These are phyloP conservation scores for Xyliphius kryptos DNA, from an alignment of 2,113 vertebrate genomes.

Conservation along the genomic window DNA sequence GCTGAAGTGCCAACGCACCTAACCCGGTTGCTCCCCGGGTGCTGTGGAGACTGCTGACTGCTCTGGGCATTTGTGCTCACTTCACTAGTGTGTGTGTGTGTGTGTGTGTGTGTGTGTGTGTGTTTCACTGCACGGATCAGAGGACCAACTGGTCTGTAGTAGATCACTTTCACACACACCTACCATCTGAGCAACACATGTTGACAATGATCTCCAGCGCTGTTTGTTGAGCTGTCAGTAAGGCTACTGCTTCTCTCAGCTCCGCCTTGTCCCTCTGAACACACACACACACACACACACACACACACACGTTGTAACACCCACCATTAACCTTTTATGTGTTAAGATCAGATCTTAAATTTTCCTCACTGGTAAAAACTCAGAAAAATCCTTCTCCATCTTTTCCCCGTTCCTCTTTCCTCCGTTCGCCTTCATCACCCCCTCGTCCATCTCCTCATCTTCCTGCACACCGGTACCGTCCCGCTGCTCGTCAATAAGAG, in stretches of 20 bases:
- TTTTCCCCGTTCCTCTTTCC: constrained; percentile 58
- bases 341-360: no score
- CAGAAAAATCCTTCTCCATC: constrained; percentile 70
- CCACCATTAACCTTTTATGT: no score
- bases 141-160: not conserved
- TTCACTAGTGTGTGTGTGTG: no score
- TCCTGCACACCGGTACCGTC: constrained; percentile 32
- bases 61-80: no score
- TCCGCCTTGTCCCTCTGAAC: constrained; percentile 76
- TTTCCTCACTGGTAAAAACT: constrained; percentile 90
- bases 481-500: constrained; percentile 30
- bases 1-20: no score
- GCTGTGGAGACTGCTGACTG: no score
- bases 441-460: constrained; percentile 55
- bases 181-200: constrained; percentile 94
- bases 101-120: no score
- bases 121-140: no score
- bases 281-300: constrained; percentile 47
- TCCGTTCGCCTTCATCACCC: constrained; percentile 66
- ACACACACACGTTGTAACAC: no score
- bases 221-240: constrained; percentile 90
- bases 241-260: constrained; percentile 75
- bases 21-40: no score
- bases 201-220: constrained; percentile 95
- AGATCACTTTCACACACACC: constrained; percentile 33